phyloP scores from a whole-genome alignment of 2,888 invertebrate genomes.

The Patella pellucida region DNA sequence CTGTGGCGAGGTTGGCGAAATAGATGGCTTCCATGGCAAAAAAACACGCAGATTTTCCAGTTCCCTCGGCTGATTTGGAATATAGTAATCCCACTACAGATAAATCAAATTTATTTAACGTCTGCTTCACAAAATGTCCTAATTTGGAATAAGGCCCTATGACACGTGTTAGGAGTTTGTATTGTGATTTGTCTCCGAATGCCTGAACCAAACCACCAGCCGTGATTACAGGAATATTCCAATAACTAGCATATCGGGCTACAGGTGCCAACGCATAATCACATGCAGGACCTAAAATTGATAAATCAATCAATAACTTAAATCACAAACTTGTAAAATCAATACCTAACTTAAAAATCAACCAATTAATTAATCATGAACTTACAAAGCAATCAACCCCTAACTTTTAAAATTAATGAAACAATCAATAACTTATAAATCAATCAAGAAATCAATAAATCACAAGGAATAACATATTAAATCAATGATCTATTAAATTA shows the following conservation, averaged over 20 bases:
- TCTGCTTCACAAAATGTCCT: conserved; percentile 46
- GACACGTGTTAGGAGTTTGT: conserved; percentile 79
- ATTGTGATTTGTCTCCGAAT: conserved; percentile 72
- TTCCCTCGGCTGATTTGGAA: conserved; percentile 41
- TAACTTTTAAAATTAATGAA: too few relatives aligned
- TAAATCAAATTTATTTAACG: conserved; percentile 56
- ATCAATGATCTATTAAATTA: too few relatives aligned
- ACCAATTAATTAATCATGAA: too few relatives aligned
- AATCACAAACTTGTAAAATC: too few relatives aligned
- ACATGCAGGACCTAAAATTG: conserved; percentile 54
- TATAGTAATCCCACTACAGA: conserved; percentile 56
- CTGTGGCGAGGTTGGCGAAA: conserved; percentile 72
- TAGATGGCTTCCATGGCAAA: conserved; percentile 82
- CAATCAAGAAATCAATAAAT: too few relatives aligned
- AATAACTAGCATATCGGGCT: conserved; percentile 87
- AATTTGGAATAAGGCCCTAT: conserved; percentile 55
- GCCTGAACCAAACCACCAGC: conserved; percentile 57
- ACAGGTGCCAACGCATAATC: conserved; percentile 86
- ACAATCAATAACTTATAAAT: too few relatives aligned
- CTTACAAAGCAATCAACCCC: too few relatives aligned
- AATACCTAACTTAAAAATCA: too few relatives aligned
- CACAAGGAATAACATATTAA: too few relatives aligned
- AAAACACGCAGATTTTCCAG: conserved; percentile 75
- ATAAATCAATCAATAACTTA: too few relatives aligned
- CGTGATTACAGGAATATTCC: conserved; percentile 88